A percentile compares a stretch with the other conserved stretches of the same genome.
Evolutionary conservation across 2,797 vertebrate species (phyloP).

Genomic region (Podargus strigoides): DNA sequence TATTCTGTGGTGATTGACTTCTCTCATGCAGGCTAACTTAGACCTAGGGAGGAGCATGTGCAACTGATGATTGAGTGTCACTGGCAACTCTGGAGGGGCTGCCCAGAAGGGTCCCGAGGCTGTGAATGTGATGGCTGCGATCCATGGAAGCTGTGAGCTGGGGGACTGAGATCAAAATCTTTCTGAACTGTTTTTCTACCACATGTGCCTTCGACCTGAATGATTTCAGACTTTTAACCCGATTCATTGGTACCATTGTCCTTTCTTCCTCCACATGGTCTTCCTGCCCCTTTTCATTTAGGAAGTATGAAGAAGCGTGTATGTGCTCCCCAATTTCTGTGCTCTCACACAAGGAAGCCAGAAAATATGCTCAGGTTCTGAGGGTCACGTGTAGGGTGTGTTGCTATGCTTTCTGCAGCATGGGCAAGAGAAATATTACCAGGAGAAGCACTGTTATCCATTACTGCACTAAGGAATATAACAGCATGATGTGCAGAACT

Average conservation of each 20-base stretch:
- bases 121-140: neutral
- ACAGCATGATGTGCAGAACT: neutral
- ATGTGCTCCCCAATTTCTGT: neutral
- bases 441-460: neutral
- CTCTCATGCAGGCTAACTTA: neutral
- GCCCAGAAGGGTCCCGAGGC: neutral
- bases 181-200: neutral
- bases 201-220: neutral
- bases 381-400: neutral
- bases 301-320: neutral
- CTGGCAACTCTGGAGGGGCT: neutral
- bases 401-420: neutral
- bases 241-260: fast-evolving
- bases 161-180: neutral
- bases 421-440: neutral
- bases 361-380: neutral
- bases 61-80: no score
- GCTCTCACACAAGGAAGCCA: neutral
- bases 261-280: fast-evolving
- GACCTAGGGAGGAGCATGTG: neutral
- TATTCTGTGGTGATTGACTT: neutral
- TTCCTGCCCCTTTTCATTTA: neutral
- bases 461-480: neutral
- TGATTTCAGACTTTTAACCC: neutral
- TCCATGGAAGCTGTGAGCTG: neutral